Conservation (phyloP, 2,888 invertebrate species). For the Morpho deidamia region DNA sequence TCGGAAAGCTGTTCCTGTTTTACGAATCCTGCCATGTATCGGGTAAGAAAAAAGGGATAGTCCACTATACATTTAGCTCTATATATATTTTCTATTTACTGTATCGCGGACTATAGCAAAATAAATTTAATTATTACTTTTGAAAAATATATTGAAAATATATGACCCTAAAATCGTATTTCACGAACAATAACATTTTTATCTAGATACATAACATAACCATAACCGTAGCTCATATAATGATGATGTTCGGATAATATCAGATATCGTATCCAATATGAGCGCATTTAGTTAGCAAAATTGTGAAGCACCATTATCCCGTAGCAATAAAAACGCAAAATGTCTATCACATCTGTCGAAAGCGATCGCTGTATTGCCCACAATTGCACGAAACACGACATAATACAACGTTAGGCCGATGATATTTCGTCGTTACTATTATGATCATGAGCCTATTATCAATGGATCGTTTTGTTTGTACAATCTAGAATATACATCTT, state of each 20-base stretch:
- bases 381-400: neutral
- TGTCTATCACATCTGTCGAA: constrained; percentile 1
- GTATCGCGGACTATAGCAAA: too few relatives aligned
- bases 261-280: neutral
- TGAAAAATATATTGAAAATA: neutral
- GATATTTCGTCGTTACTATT: constrained; percentile 5
- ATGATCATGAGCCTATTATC: constrained; percentile 1
- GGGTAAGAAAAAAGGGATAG: too few relatives aligned
- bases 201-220: neutral
- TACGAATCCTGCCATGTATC: too few relatives aligned
- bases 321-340: neutral
- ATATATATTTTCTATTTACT: too few relatives aligned
- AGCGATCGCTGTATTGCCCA: neutral
- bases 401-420: neutral
- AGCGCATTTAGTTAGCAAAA: neutral
- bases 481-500: neutral
- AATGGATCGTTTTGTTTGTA: neutral
- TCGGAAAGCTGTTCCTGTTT: too few relatives aligned
- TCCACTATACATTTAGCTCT: too few relatives aligned
- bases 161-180: neutral
- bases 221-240: neutral
- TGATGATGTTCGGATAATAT: neutral
- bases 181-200: neutral
- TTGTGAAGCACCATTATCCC: neutral
- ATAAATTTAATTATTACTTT: too few relatives aligned